A percentile compares a stretch with the other conserved stretches of the same genome.
Evolutionary conservation across 2,797 vertebrate species (phyloP).

Genomic region (Xerus rutilus): DNA sequence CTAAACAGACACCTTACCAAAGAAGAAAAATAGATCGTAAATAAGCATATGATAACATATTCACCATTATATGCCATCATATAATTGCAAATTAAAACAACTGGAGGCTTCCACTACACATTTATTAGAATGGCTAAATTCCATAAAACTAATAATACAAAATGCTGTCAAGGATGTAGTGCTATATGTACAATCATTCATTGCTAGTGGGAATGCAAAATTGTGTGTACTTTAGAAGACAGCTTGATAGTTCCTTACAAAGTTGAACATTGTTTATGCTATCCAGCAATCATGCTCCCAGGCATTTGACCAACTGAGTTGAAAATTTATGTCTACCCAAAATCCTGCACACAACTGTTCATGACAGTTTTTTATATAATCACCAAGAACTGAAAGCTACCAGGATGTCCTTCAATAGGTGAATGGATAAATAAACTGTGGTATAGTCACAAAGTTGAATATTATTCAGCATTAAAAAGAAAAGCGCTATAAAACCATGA

Average conservation of each 20-base stretch:
- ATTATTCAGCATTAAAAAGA: slow-evolving; percentile 29
- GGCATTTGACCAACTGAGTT: neutral
- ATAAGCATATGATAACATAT: neutral
- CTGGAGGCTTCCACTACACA: neutral
- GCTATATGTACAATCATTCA: neutral
- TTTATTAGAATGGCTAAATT: neutral
- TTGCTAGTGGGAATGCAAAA: neutral
- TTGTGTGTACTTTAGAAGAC: neutral
- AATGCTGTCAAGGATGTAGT: neutral
- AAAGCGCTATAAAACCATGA: neutral
- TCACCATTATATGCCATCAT: neutral
- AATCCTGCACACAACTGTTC: neutral
- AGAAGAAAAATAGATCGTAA: neutral
- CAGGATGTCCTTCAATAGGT: neutral
- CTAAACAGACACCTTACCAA: neutral
- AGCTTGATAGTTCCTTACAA: neutral
- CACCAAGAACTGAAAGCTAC: neutral
- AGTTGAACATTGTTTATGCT: neutral
- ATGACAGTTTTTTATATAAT: neutral
- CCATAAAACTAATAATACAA: neutral
- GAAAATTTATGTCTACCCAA: neutral
- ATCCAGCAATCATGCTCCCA: neutral
- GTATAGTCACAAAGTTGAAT: neutral
- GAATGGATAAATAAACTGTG: neutral
- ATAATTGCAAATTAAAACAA: neutral